Base-by-base conservation (phyloP, 2,113 vertebrate species). In the Sylvietta virens region DNA sequence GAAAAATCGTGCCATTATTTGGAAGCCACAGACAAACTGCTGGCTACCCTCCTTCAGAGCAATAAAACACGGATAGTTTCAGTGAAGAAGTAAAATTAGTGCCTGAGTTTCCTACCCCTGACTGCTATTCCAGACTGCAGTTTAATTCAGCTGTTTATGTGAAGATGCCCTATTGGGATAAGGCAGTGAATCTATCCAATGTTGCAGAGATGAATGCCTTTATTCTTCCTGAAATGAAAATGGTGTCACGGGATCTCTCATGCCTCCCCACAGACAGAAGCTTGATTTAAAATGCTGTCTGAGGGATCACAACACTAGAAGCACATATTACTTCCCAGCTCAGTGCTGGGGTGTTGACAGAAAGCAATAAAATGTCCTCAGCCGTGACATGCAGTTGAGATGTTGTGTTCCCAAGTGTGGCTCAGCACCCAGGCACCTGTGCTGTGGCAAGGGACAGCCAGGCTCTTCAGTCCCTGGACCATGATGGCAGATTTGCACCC, bases 141-240 rank as follows among this genome's bases (percentile, higher is more conserved):
- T 81, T 97, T 85, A 90, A 92, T 92, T 91, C 84, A 91, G 64
- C 65, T 81, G 74, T 90, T 92, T 85, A 92, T 78, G 85, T 78
- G 82, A 92, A 82, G 87, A 91, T 93, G 82, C 30, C 51, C 94
- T 90, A 26, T 27, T 93, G 96, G 94, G 90, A 94, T 87, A 92
- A 81, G 80, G 74, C 81, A 90, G 80, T 81, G 88, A 90, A 87
- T 94, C 84, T 51, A 81, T 56, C 62, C 90, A 93, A 53, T 51
- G 86, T 76, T 95, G 94, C 3, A 0, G 62, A 95, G 74, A 87
- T 95, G 80, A 97, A 97, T 94, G 92, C 94, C 67, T 94, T 95
- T 94, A 95, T 97, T 97, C 96, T 96, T 97, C 91, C 70, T 76
- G 88, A 91, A 94, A 90, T 94, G 88, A 94, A 95, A 96, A 94